Base-by-base conservation (phyloP, 92 coral and sea anemone genomes). In the Anthopleura xanthogrammica region DNA sequence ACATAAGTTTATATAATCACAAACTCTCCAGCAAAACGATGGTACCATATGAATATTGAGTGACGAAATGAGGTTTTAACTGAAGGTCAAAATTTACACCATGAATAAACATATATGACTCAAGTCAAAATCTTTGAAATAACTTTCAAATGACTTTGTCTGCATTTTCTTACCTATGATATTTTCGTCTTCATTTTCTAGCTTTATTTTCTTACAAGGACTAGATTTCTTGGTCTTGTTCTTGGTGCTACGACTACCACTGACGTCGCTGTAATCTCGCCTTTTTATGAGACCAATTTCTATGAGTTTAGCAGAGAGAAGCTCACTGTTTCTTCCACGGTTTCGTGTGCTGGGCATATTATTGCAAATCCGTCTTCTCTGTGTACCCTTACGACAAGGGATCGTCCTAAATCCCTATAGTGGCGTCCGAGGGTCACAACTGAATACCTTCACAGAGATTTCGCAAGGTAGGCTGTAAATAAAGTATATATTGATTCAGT, bases 301-400 rank as follows among this genome's bases (percentile, higher is more conserved):
- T 23, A 79, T 79, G 36, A 85, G 83, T 72, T 85, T 85, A 72
- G 83, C 83, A 4, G 88, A 77, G 42, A 85, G 83, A 2, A 85
- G 83, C 16, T 85, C 83, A 79, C 78, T 78, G 52, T 68, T 75
- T 24, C 88, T 52, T 64, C 88, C 68, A 36, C 88, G 41, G 41
- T 68, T 85, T 55, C 88, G 76, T 19, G 88, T 85, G 83, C 88
- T 85, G 4, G 88, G 88, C 88, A 85, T 85, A 46, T 12, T 75
- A 42, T 39, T 56, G 7, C 29, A 22, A 75, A 76, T 76, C 60
- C 29, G 74, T 68, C 36, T 68, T 7, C 42, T n/a, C 16, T 68
- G 42, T 68, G 43, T 68, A 13, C 17, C 74, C 74, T 36, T 68
- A 12, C 20, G 72, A 68, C 74, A 23, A 68, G 74, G 74, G 74